phyloP scores from a whole-genome alignment of 1,140 invertebrate genomes.

The Gryon sp. region DNA sequence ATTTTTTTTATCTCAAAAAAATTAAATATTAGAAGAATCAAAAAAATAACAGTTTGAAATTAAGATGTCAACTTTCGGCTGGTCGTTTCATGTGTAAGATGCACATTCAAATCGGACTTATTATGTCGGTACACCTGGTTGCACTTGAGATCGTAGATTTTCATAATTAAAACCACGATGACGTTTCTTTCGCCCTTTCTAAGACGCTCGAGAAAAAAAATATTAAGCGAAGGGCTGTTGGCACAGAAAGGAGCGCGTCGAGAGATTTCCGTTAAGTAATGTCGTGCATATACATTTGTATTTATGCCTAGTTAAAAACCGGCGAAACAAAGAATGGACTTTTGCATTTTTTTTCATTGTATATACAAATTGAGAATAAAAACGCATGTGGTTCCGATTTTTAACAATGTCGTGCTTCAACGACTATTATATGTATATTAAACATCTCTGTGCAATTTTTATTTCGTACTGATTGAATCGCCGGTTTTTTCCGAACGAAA shows the following conservation, averaged over 20 bases:
- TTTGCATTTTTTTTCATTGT: not conserved
- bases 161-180: conserved; percentile 72
- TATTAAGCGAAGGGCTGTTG: conserved; percentile 42
- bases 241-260: conserved; percentile 60
- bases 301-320: conserved; percentile 20
- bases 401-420: too few relatives aligned
- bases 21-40: not conserved
- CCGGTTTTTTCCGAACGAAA: too few relatives aligned
- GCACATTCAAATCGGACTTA: conserved; percentile 59
- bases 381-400: too few relatives aligned
- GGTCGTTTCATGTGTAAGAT: conserved; percentile 11
- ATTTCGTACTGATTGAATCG: too few relatives aligned
- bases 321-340: conserved; percentile 28
- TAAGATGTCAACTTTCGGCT: too few relatives aligned
- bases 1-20: too few relatives aligned
- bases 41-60: conserved; percentile 5
- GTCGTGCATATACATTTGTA: conserved; percentile 52
- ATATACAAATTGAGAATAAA: not conserved
- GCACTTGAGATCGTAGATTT: conserved; percentile 74
- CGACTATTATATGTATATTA: too few relatives aligned
- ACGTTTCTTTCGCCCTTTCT: conserved; percentile 57
- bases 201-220: conserved; percentile 43
- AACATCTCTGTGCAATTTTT: too few relatives aligned
- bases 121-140: conserved; percentile 73
- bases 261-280: conserved; percentile 73